These are phyloP conservation scores for Drosophila setosimentum DNA, from an alignment of 2,888 invertebrate species.

Conservation along the genomic window DNA sequence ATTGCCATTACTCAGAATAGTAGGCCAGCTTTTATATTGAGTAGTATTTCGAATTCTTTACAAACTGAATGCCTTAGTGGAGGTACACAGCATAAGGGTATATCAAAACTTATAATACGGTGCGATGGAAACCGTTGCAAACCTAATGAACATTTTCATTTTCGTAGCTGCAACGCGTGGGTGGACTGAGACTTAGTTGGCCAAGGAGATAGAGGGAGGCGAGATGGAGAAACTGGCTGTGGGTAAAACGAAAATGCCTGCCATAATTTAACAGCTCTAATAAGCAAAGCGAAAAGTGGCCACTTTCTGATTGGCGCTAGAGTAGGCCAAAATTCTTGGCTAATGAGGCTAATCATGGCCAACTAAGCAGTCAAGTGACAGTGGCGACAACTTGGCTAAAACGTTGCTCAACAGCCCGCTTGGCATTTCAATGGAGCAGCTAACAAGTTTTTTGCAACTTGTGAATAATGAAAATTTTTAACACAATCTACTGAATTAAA, in stretches of 20 bases:
- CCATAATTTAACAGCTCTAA: constrained; percentile 77
- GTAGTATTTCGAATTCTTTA: accelerated
- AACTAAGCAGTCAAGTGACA: constrained; percentile 28
- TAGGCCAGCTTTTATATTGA: not conserved
- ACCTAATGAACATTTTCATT: constrained; percentile 78
- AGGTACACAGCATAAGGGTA: constrained; percentile 10
- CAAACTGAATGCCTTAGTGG: not conserved
- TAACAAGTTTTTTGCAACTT: constrained; percentile 32
- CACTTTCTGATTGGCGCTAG: constrained; percentile 49
- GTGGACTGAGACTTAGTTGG: constrained; percentile 42
- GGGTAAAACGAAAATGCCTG: constrained; percentile 49
- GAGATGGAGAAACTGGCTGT: constrained; percentile 10
- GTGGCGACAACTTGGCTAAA: constrained; percentile 40
- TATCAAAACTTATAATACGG: constrained; percentile 68
- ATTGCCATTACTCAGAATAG: not conserved
- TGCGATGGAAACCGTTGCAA: constrained; percentile 77
- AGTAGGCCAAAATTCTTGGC: constrained; percentile 56
- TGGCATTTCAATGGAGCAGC: constrained; percentile 27
- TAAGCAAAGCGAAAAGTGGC: constrained; percentile 64
- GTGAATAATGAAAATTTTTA: constrained; percentile 26
- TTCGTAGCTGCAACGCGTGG: constrained; percentile 62
- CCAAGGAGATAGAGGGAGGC: not conserved
- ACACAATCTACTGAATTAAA: constrained; percentile 22
- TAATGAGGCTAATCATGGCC: constrained; percentile 64
- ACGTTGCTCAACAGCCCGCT: constrained; percentile 24